These are phyloP conservation scores for Prunella himalayana DNA, from an alignment of 2,113 vertebrate genomes.

Conservation along the genomic window DNA sequence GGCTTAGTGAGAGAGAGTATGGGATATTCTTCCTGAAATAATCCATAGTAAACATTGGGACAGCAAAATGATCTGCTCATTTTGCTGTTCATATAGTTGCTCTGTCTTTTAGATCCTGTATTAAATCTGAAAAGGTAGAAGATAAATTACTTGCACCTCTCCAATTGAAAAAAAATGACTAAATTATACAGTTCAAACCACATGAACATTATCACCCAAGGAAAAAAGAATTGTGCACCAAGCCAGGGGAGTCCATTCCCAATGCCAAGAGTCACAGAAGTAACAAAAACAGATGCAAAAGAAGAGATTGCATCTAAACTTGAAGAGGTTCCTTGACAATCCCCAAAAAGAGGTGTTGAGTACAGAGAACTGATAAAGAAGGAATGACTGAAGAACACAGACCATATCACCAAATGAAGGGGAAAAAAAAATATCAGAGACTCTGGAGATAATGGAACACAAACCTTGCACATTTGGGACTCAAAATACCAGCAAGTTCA, in stretches of 20 bases:
- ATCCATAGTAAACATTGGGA: background rate
- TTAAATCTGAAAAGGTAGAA: background rate
- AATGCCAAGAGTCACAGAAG: background rate
- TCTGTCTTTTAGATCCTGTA: background rate
- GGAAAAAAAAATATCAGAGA: background rate
- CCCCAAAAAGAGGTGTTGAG: background rate
- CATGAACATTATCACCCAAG: background rate
- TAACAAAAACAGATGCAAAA: background rate
- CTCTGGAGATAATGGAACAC: background rate
- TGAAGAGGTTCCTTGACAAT: background rate
- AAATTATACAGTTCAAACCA: background rate
- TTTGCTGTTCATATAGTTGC: background rate
- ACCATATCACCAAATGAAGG: background rate
- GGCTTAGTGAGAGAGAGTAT: background rate
- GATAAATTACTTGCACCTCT: background rate
- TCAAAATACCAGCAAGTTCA: background rate
- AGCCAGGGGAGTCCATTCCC: background rate
- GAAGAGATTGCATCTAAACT: background rate
- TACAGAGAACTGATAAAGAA: background rate
- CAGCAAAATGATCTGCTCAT: background rate
- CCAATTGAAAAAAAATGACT: background rate
- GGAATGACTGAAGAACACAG: background rate
- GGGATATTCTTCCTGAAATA: constrained; percentile 12
- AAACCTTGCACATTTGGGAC: background rate
- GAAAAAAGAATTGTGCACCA: background rate